Evolutionary conservation across 2,888 invertebrate species (phyloP), one percentile per base, ranked within the genome.

Genomic region (Drosophila buzzatii): DNA sequence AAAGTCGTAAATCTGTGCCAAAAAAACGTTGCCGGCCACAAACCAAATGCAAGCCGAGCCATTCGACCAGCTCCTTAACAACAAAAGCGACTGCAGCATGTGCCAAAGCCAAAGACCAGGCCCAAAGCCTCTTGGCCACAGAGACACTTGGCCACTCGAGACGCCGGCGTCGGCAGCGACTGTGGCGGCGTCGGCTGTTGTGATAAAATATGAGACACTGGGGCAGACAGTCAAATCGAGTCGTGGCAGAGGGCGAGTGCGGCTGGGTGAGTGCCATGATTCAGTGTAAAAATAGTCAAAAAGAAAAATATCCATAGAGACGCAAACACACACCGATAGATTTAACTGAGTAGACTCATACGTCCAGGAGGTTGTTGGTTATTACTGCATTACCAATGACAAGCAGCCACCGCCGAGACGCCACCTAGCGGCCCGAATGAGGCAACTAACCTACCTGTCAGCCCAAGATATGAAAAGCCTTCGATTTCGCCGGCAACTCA

Each of bases 191-290:
- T 53, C 75, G 69, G 73, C 77, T 68, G 73, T 73, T 82, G 76
- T 77, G 90, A 88, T 90, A 90, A 91, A 90, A 81, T 83, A 90
- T 82, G 89, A 83, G 89, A 88, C 86, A 91, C 72, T 89, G 86
- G 77, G 89, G 87, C 90, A 90, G 87, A 82, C 89, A 88, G 84
- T 73, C 81, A 76, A 73, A 82, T 75, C 27, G 27, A 81, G 80
- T 37, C 37, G 27, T 10, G 33, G 12, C 3, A 31, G 55, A 41
- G 51, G 45, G 52, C 49, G 39, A 14, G 10, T 12, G n/a, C 18
- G 39, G 51, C 18, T 55, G 47, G 18, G 41, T 42, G 35, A 63
- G 57, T 64, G 55, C 67, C 67, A 82, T 91, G 91, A 91, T 91
- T 91, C 91, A 91, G 90, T 90, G 79, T 65, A 80, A 81, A 89